These are phyloP conservation scores for Eucidaris tribuloides DNA, from an alignment of 35 echinoderm and acorn worm species.

Conservation along the genomic window DNA sequence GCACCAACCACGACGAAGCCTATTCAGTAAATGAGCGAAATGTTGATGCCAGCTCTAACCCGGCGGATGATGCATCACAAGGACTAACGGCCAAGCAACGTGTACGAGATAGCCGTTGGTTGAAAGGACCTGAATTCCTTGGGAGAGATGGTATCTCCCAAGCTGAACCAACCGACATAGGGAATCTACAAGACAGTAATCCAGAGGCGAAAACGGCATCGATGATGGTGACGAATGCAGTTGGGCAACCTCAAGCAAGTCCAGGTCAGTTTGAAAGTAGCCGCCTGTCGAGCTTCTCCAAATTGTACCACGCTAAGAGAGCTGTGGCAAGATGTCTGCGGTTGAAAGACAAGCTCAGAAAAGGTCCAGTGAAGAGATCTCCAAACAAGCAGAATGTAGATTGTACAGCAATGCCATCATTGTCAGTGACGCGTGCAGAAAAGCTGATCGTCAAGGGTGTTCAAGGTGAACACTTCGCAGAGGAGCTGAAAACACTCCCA, in stretches of 20 bases:
- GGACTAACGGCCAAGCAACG: background rate
- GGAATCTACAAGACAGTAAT: background rate
- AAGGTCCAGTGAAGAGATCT: background rate
- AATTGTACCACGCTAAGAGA: background rate
- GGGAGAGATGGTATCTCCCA: too few relatives aligned
- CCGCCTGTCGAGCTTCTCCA: background rate
- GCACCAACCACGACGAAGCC: background rate
- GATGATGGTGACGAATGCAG: background rate
- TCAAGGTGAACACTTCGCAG: constrained; percentile 3
- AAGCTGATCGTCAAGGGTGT: background rate
- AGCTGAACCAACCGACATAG: background rate
- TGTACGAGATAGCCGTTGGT: background rate
- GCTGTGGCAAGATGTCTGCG: background rate
- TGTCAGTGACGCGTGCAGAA: background rate
- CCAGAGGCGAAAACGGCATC: background rate
- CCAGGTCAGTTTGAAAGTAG: background rate
- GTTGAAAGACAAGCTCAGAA: background rate
- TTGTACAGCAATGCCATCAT: background rate
- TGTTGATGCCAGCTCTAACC: background rate
- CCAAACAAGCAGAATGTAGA: background rate
- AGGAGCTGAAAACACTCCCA: background rate
- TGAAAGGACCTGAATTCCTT: constrained; percentile 36
- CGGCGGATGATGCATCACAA: constrained; percentile 50
- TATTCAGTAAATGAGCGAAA: background rate
- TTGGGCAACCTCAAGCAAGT: background rate